Evolutionary conservation across 2,888 invertebrate genomes (phyloP).

Genomic region (Clepsis dumicolana): DNA sequence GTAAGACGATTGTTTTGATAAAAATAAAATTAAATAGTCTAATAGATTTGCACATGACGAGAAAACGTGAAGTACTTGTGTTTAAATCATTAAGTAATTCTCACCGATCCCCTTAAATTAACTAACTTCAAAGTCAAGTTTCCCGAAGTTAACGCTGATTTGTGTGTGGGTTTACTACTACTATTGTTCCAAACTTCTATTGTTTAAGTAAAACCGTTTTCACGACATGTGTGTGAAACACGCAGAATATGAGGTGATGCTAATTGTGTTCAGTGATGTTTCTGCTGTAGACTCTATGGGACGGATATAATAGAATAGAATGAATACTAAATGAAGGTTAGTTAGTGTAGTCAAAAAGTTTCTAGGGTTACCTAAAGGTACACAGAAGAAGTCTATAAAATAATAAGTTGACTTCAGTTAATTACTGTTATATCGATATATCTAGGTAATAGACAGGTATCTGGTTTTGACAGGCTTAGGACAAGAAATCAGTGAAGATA

Average conservation of each 20-base stretch:
- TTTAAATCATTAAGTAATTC: not conserved
- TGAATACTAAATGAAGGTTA: no score
- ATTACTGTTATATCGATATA: no score
- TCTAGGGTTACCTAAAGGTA: no score
- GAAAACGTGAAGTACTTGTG: not conserved
- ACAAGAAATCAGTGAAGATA: no score
- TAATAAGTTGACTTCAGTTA: no score
- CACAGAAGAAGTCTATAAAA: no score
- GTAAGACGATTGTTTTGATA: not conserved
- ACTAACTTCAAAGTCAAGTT: conserved; percentile 1
- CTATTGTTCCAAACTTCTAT: not conserved
- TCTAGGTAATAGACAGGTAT: no score
- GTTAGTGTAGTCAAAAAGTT: no score
- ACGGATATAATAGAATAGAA: no score
- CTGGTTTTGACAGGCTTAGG: no score
- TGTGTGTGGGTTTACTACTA: not conserved
- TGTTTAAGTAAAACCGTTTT: not conserved
- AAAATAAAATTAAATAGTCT: not conserved
- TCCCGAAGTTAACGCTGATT: not conserved
- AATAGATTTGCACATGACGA: not conserved
- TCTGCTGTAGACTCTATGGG: not conserved
- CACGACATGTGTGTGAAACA: not conserved
- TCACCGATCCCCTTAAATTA: conserved; percentile 4
- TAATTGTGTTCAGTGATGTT: not conserved
- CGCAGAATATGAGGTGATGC: not conserved